Percentiles rank a stretch among this genome's conserved stretches.
Evolutionary conservation across 2,888 invertebrate species (phyloP).

Genomic region (Heliconius ismenius): DNA sequence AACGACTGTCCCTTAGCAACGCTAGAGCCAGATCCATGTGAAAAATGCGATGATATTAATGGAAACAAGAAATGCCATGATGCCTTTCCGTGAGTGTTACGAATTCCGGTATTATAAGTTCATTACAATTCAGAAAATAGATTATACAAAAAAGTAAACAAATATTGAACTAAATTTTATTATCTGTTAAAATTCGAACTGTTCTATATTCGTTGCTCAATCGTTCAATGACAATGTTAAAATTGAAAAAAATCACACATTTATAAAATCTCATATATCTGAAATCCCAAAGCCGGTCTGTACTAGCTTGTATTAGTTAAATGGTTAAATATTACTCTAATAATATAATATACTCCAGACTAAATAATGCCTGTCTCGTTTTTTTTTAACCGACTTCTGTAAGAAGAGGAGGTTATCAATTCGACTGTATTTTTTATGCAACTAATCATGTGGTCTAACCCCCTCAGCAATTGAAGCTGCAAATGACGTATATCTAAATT

Average conservation of each 20-base stretch:
- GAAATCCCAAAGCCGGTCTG: not conserved
- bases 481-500: constrained; percentile 30
- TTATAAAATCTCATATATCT: not conserved
- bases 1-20: constrained; percentile 91
- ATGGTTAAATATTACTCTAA: too few species aligned
- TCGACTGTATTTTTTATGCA: not conserved
- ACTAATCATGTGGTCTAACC: constrained; percentile 14
- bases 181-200: not conserved
- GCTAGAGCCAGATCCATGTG: constrained; percentile 83
- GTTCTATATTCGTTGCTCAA: not conserved
- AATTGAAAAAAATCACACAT: not conserved
- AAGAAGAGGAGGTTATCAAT: too few species aligned
- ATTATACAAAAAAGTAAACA: too few species aligned
- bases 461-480: constrained; percentile 7
- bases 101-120: not conserved
- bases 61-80: constrained; percentile 83
- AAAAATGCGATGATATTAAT: constrained; percentile 74
- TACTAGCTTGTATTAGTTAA: too few species aligned
- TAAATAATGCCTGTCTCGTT: not conserved
- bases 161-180: not conserved
- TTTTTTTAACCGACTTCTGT: not conserved
- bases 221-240: not conserved
- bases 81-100: constrained; percentile 79
- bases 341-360: too few species aligned
- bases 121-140: too few species aligned